Conservation (phyloP, 2,797 vertebrate species). For the Ptychadena robeensis region DNA sequence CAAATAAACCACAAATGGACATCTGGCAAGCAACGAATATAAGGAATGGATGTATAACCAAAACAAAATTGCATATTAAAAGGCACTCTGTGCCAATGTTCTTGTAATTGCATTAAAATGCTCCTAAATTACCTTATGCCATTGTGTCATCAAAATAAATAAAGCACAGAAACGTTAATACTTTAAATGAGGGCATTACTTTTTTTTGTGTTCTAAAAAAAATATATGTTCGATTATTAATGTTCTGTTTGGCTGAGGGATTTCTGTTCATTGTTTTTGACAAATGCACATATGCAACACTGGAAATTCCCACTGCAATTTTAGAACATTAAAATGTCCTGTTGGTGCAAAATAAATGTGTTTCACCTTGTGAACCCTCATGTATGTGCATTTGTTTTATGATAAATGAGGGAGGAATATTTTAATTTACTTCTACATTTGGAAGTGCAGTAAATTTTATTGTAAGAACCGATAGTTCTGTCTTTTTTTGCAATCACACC, state of each 20-base stretch:
- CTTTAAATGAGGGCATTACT: slow-evolving; percentile 67
- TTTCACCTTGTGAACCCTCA: slow-evolving; percentile 61
- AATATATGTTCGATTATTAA: slow-evolving; percentile 62
- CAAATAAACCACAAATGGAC: slow-evolving; percentile 12
- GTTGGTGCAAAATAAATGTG: slow-evolving; percentile 53
- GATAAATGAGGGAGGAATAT: slow-evolving; percentile 60
- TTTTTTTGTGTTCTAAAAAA: slow-evolving; percentile 63
- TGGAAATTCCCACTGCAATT: slow-evolving; percentile 59
- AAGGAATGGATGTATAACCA: slow-evolving; percentile 31
- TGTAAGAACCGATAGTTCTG: slow-evolving; percentile 49
- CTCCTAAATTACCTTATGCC: slow-evolving; percentile 12
- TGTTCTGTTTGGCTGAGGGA: slow-evolving; percentile 68
- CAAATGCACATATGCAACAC: slow-evolving; percentile 65
- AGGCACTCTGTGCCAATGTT: slow-evolving; percentile 20
- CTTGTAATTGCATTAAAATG: slow-evolving; percentile 37
- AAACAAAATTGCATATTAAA: slow-evolving; percentile 28
- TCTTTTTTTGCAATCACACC: slow-evolving; percentile 52
- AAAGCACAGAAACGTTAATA: slow-evolving; percentile 53
- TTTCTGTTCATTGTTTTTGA: slow-evolving; percentile 68
- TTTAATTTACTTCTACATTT: slow-evolving; percentile 58
- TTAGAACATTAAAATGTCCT: slow-evolving; percentile 65
- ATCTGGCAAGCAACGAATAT: slow-evolving; percentile 24
- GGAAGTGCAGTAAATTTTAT: slow-evolving; percentile 50
- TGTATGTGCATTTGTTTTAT: slow-evolving; percentile 58
- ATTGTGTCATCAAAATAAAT: slow-evolving; percentile 64